These are phyloP conservation scores for Felis chaus DNA, from an alignment of 2,113 vertebrate genomes.

Conservation along the genomic window DNA sequence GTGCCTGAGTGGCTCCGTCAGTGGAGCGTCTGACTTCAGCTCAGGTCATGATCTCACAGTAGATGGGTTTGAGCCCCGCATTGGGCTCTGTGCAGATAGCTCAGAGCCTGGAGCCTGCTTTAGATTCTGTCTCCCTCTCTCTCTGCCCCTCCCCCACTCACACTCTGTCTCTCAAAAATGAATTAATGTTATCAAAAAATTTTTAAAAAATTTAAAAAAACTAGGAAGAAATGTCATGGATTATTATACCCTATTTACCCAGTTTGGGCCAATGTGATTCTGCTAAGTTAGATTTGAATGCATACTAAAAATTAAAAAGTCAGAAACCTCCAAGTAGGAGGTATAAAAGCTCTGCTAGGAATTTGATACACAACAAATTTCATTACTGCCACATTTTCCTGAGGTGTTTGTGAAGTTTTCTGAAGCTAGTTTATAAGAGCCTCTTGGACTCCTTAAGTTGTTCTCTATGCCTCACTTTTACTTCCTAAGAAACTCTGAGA, in stretches of 20 bases:
- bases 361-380: neutral
- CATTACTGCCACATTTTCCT: neutral
- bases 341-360: neutral
- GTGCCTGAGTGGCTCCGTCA: no score
- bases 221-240: neutral
- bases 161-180: no score
- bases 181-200: no score
- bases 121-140: no score
- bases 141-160: no score
- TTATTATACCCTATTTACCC: neutral
- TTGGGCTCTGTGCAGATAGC: no score
- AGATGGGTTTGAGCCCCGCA: no score
- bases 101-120: no score
- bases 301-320: neutral
- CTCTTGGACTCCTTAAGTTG: neutral
- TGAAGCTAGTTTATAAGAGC: neutral
- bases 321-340: neutral
- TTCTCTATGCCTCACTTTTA: neutral
- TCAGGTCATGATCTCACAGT: no score
- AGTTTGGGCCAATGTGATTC: neutral
- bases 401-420: neutral
- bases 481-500: neutral
- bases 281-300: neutral
- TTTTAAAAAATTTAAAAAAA: neutral
- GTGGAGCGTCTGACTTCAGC: no score